These are phyloP conservation scores for Agraylea sexmaculata DNA, from an alignment of 1,140 invertebrate species.

Conservation along the genomic window DNA sequence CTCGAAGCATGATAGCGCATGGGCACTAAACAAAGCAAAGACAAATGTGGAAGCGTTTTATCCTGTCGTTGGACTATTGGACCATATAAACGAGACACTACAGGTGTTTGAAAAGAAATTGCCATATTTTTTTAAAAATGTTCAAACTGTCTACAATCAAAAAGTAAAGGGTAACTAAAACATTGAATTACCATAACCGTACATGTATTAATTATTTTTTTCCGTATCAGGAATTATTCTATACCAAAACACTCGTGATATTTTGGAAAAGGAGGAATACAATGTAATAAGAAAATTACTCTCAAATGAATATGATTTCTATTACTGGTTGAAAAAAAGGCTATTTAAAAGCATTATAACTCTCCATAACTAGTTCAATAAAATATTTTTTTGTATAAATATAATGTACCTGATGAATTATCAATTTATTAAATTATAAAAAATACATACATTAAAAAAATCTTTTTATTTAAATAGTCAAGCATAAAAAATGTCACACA, in stretches of 20 bases:
- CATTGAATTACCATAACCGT: background rate
- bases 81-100: conserved; percentile 50
- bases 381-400: too few species aligned
- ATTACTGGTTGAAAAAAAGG: conserved; percentile 45
- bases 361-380: too few species aligned
- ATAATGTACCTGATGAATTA: too few species aligned
- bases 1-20: conserved; percentile 48
- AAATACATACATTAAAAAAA: background rate
- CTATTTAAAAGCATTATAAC: too few species aligned
- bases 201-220: too few species aligned
- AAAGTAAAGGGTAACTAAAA: conserved; percentile 40
- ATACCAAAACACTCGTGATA: background rate
- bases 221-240: background rate
- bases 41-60: conserved; percentile 52
- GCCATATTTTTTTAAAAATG: conserved; percentile 49
- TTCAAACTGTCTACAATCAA: conserved; percentile 39
- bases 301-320: conserved; percentile 48
- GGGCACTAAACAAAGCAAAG: conserved; percentile 51
- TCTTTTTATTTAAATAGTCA: conserved; percentile 11
- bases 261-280: conserved; percentile 2
- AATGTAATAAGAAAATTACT: conserved; percentile 24
- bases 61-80: conserved; percentile 52
- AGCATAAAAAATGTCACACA: background rate
- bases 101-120: conserved; percentile 44
- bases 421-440: conserved; percentile 17